Percentiles rank a stretch among this genome's conserved stretches.
Evolutionary conservation across 2,113 vertebrate species (phyloP).

Genomic region (Nerophis lumbriciformis): DNA sequence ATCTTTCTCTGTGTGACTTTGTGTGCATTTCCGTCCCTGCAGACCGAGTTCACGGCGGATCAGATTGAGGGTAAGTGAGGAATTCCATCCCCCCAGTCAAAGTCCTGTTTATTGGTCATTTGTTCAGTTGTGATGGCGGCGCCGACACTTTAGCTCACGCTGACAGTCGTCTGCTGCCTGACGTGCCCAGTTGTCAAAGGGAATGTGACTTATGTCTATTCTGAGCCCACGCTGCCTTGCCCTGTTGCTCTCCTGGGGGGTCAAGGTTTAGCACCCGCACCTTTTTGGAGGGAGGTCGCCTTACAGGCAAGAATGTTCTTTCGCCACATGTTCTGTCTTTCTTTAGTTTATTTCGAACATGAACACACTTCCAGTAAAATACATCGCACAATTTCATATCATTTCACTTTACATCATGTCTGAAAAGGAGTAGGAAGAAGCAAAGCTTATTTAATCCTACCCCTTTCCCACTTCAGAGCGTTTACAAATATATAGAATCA

Average conservation of each 20-base stretch:
- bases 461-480: no score
- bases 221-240: constrained; percentile 33
- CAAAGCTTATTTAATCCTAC: no score
- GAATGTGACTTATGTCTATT: constrained; percentile 56
- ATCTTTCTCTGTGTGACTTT: background rate
- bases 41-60: constrained; percentile 65
- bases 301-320: constrained; percentile 1
- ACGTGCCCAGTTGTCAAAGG: constrained; percentile 41
- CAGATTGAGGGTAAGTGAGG: constrained; percentile 74
- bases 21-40: constrained; percentile 31
- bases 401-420: no score
- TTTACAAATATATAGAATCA: no score
- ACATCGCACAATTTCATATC: no score
- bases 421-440: no score
- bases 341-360: no score
- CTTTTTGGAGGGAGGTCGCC: constrained; percentile 1
- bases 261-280: constrained; percentile 27
- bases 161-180: background rate
- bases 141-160: background rate
- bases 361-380: no score
- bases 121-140: background rate
- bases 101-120: background rate
- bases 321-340: background rate
- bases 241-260: constrained; percentile 5
- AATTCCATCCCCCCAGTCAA: background rate